Evolutionary conservation across 2,888 invertebrate genomes (phyloP).

Genomic region (Tigriopus californicus): DNA sequence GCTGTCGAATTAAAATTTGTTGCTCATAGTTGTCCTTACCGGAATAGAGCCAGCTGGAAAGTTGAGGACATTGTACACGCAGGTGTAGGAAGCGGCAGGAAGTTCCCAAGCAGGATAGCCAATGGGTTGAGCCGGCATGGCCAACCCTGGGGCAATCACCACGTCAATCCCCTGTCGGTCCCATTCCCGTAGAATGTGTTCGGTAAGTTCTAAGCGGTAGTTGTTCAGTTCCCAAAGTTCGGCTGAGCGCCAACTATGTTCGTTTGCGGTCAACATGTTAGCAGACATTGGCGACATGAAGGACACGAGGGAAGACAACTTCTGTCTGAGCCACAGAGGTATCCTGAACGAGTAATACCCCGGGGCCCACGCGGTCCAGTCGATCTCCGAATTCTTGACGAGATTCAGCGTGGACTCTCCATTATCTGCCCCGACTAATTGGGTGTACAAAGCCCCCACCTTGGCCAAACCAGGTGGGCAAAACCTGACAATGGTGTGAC

Average conservation of each 20-base stretch:
- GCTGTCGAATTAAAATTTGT: too few relatives aligned
- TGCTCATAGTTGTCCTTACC: neutral
- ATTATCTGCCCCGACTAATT: too few relatives aligned
- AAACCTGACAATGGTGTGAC: neutral
- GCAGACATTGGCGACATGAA: too few relatives aligned
- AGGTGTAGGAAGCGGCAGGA: neutral
- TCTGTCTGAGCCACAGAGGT: too few relatives aligned
- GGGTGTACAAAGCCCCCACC: too few relatives aligned
- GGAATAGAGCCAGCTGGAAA: constrained; percentile 1
- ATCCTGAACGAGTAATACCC: too few relatives aligned
- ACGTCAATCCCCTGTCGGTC: neutral
- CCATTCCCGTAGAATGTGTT: neutral
- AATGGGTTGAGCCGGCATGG: neutral
- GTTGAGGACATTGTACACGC: neutral
- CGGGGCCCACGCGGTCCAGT: too few relatives aligned
- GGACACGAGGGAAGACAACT: too few relatives aligned
- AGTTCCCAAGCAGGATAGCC: neutral
- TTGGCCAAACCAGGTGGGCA: neutral
- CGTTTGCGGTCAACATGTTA: too few relatives aligned
- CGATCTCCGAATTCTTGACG: too few relatives aligned
- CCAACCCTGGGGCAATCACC: neutral
- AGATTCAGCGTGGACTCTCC: too few relatives aligned
- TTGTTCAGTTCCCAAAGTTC: neutral
- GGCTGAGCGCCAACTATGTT: neutral
- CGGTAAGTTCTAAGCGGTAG: neutral